A percentile compares a stretch with the other conserved stretches of the same genome.
Evolutionary conservation across 2,113 vertebrate species (phyloP).

Genomic region (Callipepla squamata): DNA sequence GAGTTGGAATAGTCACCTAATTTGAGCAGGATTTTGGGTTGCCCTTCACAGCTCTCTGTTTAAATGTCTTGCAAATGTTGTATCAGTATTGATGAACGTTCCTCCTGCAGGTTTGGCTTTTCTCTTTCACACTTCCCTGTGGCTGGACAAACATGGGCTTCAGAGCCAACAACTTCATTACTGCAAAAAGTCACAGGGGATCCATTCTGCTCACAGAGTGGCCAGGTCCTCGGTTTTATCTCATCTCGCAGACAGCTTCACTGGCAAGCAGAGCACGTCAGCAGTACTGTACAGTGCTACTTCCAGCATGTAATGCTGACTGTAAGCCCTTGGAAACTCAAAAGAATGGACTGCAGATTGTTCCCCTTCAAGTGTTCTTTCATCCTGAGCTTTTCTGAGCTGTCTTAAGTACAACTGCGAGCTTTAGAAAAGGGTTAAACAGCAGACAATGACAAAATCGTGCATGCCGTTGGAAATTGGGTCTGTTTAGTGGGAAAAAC

Average conservation of each 20-base stretch:
- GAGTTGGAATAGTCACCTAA: neutral
- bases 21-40: neutral
- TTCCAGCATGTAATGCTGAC: neutral
- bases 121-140: slow-evolving; percentile 19
- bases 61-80: neutral
- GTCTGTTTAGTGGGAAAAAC: neutral
- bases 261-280: slow-evolving; percentile 1
- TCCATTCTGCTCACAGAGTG: neutral
- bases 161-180: slow-evolving; percentile 19
- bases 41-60: neutral
- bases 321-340: neutral
- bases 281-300: neutral
- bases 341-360: neutral
- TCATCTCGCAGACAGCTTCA: slow-evolving; percentile 22
- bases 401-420: neutral
- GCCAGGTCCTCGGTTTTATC: slow-evolving; percentile 1
- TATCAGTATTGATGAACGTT: neutral
- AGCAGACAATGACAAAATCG: neutral
- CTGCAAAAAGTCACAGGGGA: neutral
- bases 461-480: neutral
- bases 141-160: neutral
- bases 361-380: neutral
- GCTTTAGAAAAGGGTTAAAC: neutral
- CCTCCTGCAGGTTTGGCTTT: slow-evolving; percentile 21
- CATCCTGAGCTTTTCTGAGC: slow-evolving; percentile 3